Conservation (phyloP, 1,140 invertebrate genomes). For the Brachystomella parvula region DNA sequence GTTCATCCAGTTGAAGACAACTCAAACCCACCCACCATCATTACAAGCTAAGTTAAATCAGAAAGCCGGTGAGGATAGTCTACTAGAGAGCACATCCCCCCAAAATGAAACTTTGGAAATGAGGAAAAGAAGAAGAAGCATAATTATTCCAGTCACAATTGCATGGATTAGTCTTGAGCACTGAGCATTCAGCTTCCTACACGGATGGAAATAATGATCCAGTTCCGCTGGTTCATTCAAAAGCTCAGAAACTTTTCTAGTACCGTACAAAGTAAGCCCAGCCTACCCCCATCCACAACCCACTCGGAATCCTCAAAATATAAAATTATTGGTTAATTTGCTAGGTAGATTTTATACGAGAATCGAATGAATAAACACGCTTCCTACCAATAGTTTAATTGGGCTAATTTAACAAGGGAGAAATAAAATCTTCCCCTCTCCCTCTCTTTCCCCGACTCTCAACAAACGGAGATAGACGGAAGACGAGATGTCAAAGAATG, state of each 20-base stretch:
- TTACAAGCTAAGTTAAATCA: too few species aligned
- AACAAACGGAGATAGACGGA: not conserved
- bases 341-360: not conserved
- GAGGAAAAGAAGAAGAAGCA: constrained; percentile 10
- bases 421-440: too few species aligned
- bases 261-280: too few species aligned
- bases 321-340: constrained; percentile 9
- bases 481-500: too few species aligned
- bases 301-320: not conserved
- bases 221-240: too few species aligned
- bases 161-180: constrained; percentile 18
- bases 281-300: too few species aligned
- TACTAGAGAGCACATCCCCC: not conserved
- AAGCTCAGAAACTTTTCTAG: too few species aligned
- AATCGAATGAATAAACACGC: not conserved
- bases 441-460: not conserved
- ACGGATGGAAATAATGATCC: too few species aligned
- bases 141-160: constrained; percentile 37
- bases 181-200: too few species aligned
- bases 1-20: too few species aligned
- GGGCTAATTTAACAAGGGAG: too few species aligned
- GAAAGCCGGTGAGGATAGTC: constrained; percentile 5
- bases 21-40: too few species aligned
- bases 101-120: not conserved
- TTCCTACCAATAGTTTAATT: not conserved